Base-by-base conservation (phyloP, 2,113 vertebrate species). In the Rhinoderma darwinii region DNA sequence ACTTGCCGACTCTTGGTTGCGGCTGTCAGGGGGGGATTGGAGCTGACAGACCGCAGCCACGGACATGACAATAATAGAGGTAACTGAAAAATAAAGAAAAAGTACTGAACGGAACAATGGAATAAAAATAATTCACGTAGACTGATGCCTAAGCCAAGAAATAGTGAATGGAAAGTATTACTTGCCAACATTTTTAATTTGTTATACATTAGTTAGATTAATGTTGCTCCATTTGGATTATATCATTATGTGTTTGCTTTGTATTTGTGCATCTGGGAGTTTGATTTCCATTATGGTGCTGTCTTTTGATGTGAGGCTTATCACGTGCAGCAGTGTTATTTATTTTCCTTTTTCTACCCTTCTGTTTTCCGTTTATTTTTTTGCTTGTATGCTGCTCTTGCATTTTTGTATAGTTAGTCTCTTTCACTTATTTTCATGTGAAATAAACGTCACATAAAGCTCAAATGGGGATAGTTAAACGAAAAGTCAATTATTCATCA, bases 251-350 rank as follows among this genome's bases (percentile, higher is more conserved):
- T 51, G 6, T 76, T 77, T 77, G 47, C 47, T 54, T 51, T 27
- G 9, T 17, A 54, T 54, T 78, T 22, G 32, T 27, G 27, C 75
- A 20, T 51, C 27, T 18, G 44, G 2, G n/a, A 10, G 75, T 77
- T 51, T 77, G 30, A 22, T 76, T 76, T 76, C 73, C 43, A 76
- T 50, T 47, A 27, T 76, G 73, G 25, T 17, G 25, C 27, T 2
- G 75, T 51, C 75, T 30, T 35, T 15, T 51, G 75, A 77, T 44
- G 47, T 50, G 14, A 30, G 27, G 43, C 44, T 77, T 77, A 77
- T 77, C 74, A 30, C 8, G n/a, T 15, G 43, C 8, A 77, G 27
- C 74, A 77, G 41, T n/a, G 14, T 51, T 51, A 44, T 44, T 75
- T 75, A 77, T 77, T 39, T 77, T 35, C 44, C 50, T 43, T 25